Conservation (phyloP, 2,113 vertebrate genomes). For the Cacatua alba region DNA sequence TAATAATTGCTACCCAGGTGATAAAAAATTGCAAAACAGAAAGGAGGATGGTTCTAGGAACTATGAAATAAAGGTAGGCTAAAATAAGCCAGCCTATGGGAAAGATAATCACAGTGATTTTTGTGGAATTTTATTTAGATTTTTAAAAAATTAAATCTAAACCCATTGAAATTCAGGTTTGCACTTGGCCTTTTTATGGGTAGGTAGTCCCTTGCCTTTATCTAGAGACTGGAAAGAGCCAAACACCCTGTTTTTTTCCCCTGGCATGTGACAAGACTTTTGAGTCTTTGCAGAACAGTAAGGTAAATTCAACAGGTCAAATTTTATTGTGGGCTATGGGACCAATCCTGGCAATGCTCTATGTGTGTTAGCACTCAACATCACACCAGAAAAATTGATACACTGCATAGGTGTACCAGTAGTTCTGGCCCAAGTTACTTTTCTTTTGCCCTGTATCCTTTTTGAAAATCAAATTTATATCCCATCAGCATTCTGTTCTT, state of each 20-base stretch:
- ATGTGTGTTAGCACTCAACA: neutral
- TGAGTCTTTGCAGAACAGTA: neutral
- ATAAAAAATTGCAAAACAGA: neutral
- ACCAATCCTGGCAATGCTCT: neutral
- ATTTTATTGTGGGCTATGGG: neutral
- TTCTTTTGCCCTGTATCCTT: neutral
- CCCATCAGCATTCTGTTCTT: neutral
- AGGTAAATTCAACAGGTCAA: neutral
- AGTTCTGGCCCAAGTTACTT: neutral
- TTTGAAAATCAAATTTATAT: neutral
- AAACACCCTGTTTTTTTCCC: accelerated
- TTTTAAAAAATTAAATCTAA: neutral
- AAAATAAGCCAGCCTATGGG: neutral
- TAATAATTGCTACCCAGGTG: neutral
- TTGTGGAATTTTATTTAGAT: neutral
- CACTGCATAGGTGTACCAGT: neutral
- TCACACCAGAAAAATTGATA: neutral
- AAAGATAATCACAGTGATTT: neutral
- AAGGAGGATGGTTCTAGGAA: neutral
- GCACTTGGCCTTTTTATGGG: neutral
- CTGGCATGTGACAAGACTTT: accelerated
- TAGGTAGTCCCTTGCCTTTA: neutral
- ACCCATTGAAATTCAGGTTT: neutral
- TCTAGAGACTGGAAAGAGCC: neutral
- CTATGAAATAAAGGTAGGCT: neutral